phyloP scores from a whole-genome alignment of 2,113 vertebrate genomes.

The Bubo bubo region DNA sequence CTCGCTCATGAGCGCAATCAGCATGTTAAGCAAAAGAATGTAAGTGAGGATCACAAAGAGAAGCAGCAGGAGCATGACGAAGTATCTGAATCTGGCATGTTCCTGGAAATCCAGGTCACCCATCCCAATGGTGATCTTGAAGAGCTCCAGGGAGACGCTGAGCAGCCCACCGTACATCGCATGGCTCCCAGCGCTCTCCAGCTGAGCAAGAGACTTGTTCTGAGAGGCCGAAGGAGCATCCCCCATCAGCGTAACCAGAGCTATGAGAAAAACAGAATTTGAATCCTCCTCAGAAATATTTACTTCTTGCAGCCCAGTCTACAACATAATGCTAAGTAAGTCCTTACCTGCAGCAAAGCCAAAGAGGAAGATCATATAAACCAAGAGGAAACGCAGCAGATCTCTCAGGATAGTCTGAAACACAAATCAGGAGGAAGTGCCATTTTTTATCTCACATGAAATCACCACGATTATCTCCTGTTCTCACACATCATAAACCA shows the following conservation, averaged over 20 bases:
- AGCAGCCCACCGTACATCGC: slow-evolving; percentile 74
- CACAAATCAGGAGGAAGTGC: background rate
- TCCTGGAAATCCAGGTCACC: slow-evolving; percentile 93
- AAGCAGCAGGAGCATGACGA: slow-evolving; percentile 89
- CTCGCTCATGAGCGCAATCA: slow-evolving; percentile 93
- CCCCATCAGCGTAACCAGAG: slow-evolving; percentile 85
- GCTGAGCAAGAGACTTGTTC: background rate
- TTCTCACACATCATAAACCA: background rate
- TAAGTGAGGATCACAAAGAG: slow-evolving; percentile 92
- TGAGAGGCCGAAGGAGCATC: slow-evolving; percentile 17
- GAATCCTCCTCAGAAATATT: background rate
- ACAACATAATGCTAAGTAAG: background rate
- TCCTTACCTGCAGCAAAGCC: slow-evolving; percentile 92
- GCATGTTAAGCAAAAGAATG: slow-evolving; percentile 95
- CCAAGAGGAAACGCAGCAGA: slow-evolving; percentile 89
- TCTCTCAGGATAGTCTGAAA: slow-evolving; percentile 92
- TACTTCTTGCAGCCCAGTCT: background rate
- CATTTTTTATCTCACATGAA: background rate
- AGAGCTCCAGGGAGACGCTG: slow-evolving; percentile 87
- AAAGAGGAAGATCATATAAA: slow-evolving; percentile 93
- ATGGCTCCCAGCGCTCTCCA: background rate
- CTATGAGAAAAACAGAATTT: slow-evolving; percentile 51
- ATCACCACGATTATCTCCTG: background rate
- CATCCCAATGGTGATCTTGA: slow-evolving; percentile 98
- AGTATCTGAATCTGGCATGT: slow-evolving; percentile 79